Evolutionary conservation across 2,113 vertebrate species (phyloP).

Genomic region (Drymodes brunneopygia): DNA sequence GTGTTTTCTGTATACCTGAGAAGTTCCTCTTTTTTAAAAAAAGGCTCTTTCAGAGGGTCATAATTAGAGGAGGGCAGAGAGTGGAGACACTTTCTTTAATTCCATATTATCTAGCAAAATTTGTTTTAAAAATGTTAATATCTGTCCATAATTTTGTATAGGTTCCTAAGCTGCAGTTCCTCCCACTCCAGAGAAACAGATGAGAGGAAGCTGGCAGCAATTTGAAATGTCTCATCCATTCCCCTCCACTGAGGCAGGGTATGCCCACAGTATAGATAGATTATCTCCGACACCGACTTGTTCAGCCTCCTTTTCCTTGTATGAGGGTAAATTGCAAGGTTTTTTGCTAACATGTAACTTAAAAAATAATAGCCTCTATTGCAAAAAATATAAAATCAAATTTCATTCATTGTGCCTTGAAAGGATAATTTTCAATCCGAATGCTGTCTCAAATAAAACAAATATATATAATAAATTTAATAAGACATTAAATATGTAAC

Average conservation of each 20-base stretch:
- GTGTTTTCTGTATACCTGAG: not conserved
- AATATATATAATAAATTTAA: not conserved
- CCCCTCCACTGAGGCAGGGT: not conserved
- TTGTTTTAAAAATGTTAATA: not conserved
- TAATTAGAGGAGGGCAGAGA: not conserved
- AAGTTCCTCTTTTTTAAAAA: not conserved
- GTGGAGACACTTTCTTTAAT: not conserved
- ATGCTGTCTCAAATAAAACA: not conserved
- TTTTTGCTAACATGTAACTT: not conserved
- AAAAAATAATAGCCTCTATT: not conserved
- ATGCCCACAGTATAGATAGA: not conserved
- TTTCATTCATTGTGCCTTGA: not conserved
- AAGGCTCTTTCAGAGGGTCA: not conserved
- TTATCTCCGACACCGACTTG: not conserved
- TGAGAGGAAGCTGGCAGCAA: not conserved
- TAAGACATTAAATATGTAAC: not conserved
- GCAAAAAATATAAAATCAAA: not conserved
- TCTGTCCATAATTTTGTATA: not conserved
- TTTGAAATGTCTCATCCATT: not conserved
- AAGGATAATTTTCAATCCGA: not conserved
- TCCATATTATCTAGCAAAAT: not conserved
- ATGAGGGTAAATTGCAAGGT: not conserved
- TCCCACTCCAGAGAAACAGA: not conserved
- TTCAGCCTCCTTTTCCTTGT: not conserved
- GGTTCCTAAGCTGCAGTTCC: not conserved